Evolutionary conservation across 1,140 invertebrate genomes (phyloP).

Genomic region (Aphaenogaster rudis): DNA sequence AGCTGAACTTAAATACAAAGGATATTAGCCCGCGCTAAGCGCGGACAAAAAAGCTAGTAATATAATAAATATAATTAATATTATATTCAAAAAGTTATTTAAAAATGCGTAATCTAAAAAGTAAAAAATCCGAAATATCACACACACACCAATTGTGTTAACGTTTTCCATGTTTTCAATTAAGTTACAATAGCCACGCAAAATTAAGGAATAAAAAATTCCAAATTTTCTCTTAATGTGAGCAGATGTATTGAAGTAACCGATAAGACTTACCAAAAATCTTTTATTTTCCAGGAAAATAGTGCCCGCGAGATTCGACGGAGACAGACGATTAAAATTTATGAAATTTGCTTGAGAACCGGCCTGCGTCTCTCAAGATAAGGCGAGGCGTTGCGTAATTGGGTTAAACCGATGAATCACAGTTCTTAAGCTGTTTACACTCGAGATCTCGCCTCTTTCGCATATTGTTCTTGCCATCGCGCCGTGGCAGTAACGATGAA

Average conservation of each 20-base stretch:
- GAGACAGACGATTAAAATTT: conserved; percentile 61
- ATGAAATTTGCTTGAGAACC: conserved; percentile 61
- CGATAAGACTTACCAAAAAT: not conserved
- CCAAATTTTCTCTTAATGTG: conserved; percentile 6
- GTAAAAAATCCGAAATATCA: not conserved
- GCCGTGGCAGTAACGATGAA: conserved; percentile 14
- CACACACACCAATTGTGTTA: not conserved
- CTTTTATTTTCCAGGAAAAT: conserved; percentile 14
- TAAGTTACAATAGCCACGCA: not conserved
- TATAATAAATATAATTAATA: not conserved
- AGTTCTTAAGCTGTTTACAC: conserved; percentile 66
- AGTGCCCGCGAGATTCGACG: conserved; percentile 8
- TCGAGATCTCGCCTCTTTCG: conserved; percentile 44
- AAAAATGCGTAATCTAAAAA: not conserved
- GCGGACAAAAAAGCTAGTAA: too few species aligned
- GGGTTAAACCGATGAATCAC: conserved; percentile 72
- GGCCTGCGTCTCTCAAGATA: conserved; percentile 52
- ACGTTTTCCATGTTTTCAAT: not conserved
- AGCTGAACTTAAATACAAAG: too few species aligned
- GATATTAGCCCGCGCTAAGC: too few species aligned
- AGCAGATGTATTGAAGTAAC: not conserved
- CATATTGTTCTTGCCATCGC: conserved; percentile 24
- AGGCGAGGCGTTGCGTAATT: conserved; percentile 53
- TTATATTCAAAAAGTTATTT: not conserved
- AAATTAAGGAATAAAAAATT: conserved; percentile 18